Percentiles rank a stretch among this genome's conserved stretches.
Evolutionary conservation across 1,140 invertebrate genomes (phyloP).

Genomic region (Nomia melanderi): DNA sequence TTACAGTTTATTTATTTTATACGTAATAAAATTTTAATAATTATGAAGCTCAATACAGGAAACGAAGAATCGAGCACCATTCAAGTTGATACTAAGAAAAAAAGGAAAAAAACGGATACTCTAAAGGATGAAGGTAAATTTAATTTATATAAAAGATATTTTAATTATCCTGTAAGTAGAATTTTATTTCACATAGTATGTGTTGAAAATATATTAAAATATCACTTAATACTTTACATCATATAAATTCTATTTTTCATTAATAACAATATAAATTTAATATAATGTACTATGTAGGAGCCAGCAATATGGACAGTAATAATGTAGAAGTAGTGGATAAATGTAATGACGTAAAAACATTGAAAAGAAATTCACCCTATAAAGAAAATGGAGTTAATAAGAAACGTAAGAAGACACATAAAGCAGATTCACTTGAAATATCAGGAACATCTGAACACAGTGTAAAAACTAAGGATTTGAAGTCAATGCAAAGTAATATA

Average conservation of each 20-base stretch:
- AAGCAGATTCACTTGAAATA: neutral
- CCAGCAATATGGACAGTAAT: neutral
- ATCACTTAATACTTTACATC: neutral
- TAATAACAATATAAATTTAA: too few relatives aligned
- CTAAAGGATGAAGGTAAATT: neutral
- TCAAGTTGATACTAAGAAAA: constrained; percentile 3
- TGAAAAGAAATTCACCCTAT: neutral
- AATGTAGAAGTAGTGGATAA: neutral
- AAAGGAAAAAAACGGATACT: constrained; percentile 18
- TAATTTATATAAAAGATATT: neutral
- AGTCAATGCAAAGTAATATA: constrained; percentile 13
- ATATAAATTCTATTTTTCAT: too few relatives aligned
- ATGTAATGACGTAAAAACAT: neutral
- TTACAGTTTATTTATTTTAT: neutral
- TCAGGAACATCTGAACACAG: neutral
- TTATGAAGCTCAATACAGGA: neutral
- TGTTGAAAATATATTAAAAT: neutral
- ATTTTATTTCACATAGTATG: neutral
- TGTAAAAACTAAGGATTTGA: constrained; percentile 6
- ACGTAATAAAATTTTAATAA: neutral
- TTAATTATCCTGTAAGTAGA: neutral
- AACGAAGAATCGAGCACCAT: neutral
- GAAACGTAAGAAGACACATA: neutral
- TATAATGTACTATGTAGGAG: neutral
- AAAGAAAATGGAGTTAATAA: neutral